Evolutionary conservation across 2,888 invertebrate genomes (phyloP), one percentile per base, ranked within the genome.

Genomic region (Capitulum mitella): DNA sequence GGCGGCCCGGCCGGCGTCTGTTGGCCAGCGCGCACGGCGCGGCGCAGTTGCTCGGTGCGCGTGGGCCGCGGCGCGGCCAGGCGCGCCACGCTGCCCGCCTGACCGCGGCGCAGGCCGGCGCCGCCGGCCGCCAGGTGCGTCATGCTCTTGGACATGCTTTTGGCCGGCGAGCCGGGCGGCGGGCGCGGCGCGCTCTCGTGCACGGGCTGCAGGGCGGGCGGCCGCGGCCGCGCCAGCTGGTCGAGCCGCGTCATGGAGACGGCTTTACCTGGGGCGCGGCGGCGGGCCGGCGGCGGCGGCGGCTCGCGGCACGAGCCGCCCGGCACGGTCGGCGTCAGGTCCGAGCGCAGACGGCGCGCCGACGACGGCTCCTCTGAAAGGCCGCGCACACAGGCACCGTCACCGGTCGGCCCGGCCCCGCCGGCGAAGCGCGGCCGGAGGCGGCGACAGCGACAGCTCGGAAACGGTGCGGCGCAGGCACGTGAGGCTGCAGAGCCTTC

Each of bases 191-290:
- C 64, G 82, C 82, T 80, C 79, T 77, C 80, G 77, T 43, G 82
- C 84, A 81, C 88, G 89, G 80, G 77, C 80, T 64, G 48, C 82
- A 84, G 81, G 88, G 89, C 83, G 89, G 88, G 83, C 80, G 77
- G 51, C 82, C 84, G 81, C 88, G 89, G 83, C 89, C 88, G 83
- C 83, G 92, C 89, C 86, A 92, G 89, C 86, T 92, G 91, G 90
- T 95, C 95, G 89, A 95, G 91, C 84, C 95, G 92, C 85, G 94
- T 93, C 95, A 95, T 94, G 87, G 94, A 94, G 89, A 92, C 93
- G 85, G 95, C 94, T 90, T 94, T 94, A 90, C 92, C 92, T 91
- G 90, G 90, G 76, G 81, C 78, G 64, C 80, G 81, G 70, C 81
- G 82, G 40, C 80, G 79, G 51, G 80, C 78, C 37, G 82, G 83